Percentiles rank a stretch among this genome's conserved stretches.
phyloP scores from a whole-genome alignment of 2,797 vertebrate genomes.

The Gymnothorax reevesii region DNA sequence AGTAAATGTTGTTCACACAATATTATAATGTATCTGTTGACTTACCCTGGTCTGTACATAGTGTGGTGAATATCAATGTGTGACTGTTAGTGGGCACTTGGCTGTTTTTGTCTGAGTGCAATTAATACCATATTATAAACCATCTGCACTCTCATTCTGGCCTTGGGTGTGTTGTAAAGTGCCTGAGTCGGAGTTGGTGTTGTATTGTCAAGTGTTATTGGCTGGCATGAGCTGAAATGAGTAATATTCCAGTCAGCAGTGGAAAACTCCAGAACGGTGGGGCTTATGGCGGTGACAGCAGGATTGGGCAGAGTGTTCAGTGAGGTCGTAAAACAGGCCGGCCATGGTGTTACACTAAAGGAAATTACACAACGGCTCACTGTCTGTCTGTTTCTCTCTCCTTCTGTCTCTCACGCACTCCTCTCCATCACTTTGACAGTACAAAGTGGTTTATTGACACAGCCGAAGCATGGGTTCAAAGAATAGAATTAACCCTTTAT shows the following conservation, averaged over 20 bases:
- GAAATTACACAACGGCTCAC: neutral
- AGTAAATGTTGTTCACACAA: no score
- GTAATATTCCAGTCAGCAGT: slow-evolving; percentile 26
- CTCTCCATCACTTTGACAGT: neutral
- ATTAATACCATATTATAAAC: slow-evolving; percentile 14
- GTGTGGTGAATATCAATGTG: neutral
- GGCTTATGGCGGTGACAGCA: slow-evolving; percentile 22
- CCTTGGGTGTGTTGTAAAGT: slow-evolving; percentile 25
- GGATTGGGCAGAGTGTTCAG: neutral
- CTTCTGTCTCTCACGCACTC: neutral
- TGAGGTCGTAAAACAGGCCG: neutral
- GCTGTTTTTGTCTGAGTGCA: neutral
- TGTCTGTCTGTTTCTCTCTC: neutral
- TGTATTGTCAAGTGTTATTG: neutral
- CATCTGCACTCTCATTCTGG: neutral
- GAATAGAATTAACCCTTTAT: neutral
- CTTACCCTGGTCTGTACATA: no score
- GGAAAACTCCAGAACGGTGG: slow-evolving; percentile 23
- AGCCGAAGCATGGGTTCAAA: neutral
- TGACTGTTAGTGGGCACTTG: slow-evolving; percentile 10
- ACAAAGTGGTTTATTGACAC: neutral
- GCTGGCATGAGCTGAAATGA: neutral
- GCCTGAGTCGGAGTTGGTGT: slow-evolving; percentile 36
- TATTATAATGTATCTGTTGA: no score
- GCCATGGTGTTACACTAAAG: neutral